Evolutionary conservation across 1,140 invertebrate genomes (phyloP), one percentile per base, ranked within the genome.

Genomic region (Bombus turneri): DNA sequence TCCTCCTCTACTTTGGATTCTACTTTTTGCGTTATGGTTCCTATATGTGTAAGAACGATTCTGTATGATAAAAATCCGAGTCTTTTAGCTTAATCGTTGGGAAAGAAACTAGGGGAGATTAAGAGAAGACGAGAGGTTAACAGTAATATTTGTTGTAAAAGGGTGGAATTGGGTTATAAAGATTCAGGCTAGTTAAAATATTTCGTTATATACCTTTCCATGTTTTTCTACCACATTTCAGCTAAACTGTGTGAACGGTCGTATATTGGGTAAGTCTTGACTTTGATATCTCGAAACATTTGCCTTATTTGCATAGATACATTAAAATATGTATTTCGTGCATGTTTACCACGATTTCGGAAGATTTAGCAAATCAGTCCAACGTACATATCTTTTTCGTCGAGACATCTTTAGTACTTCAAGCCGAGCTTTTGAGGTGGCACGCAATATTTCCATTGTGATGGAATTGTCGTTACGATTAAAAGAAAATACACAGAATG

Each of bases 271-370:
- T 47, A 43, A 13, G 15, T n/a, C n/a, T 18, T n/a, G 12, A 39
- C 39, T 72, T 13, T 13, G 41, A 31, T 34, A 25, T 25, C 43
- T 53, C 5, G 22, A 53, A 75, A 53, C 53, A 34, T 75, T 75
- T 75, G 18, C 31, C 73, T 53, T 75, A 75, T 75, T 75, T 75
- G 43, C 73, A 75, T 75, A 75, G 73, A 75, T 75, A 75, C 53
- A 75, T 13, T 34, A 3, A 73, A 73, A 73, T 73, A 53, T 53
- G 59, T n/a, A 34, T 74, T 74, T 31, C 31, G 22, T 53, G 73
- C 43, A 34, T 53, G 43, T 13, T 43, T 34, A 25, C 3, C 3
- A 34, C 41, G 73, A 75, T 53, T 75, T 75, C n/a, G 31, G 18
- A 13, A 25, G 31, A 41, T 73, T 73, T 43, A 10, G 5, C 41